phyloP scores from a whole-genome alignment of 2,888 invertebrate species.

The Megastigmus dorsalis region DNA sequence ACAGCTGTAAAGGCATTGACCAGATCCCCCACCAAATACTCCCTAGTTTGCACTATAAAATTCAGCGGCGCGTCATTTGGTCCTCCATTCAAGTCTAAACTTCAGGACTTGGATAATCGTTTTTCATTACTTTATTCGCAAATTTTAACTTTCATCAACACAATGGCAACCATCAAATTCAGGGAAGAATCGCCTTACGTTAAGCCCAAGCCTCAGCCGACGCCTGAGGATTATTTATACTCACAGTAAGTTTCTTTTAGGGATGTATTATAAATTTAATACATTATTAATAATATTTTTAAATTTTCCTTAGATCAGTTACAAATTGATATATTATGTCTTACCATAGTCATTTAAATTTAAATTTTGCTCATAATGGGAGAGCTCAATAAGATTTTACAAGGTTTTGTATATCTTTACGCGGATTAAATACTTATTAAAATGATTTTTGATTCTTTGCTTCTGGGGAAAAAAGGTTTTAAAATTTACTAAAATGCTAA shows the following conservation, averaged over 20 bases:
- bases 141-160: too few species aligned
- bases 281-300: background rate
- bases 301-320: too few species aligned
- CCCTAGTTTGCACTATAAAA: constrained; percentile 13
- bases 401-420: too few species aligned
- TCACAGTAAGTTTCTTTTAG: constrained; percentile 73
- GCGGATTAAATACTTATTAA: too few species aligned
- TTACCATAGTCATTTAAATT: too few species aligned
- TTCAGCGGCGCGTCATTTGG: background rate
- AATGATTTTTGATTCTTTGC: too few species aligned
- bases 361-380: too few species aligned
- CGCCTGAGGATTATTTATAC: constrained; percentile 75
- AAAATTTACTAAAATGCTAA: too few species aligned
- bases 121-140: too few species aligned
- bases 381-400: too few species aligned
- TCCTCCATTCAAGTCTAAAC: constrained; percentile 2
- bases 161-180: constrained; percentile 77
- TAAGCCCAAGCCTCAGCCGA: constrained; percentile 66
- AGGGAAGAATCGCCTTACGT: constrained; percentile 76
- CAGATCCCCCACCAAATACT: constrained; percentile 8
- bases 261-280: background rate
- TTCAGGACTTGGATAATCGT: background rate
- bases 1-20: background rate
- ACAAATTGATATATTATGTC: too few species aligned
- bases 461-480: too few species aligned